phyloP scores from a whole-genome alignment of 2,888 invertebrate species.

The Agriotes lineatus region DNA sequence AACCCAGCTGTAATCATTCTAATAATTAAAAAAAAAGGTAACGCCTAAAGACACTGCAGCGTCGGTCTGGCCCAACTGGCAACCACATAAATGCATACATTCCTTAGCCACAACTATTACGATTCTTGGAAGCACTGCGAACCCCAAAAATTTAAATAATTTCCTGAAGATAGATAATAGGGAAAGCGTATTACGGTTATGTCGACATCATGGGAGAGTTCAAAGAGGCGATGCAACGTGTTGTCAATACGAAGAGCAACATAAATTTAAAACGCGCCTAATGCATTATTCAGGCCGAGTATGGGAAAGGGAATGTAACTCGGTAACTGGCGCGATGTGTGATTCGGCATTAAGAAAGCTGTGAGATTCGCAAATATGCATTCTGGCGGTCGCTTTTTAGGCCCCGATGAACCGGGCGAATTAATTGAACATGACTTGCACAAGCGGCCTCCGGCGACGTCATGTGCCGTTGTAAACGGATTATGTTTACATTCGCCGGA shows the following conservation, averaged over 20 bases:
- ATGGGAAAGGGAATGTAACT: constrained; percentile 4
- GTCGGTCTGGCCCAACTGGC: too few species aligned
- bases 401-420: neutral
- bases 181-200: neutral
- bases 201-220: neutral
- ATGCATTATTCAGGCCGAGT: constrained; percentile 9
- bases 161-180: neutral
- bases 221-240: neutral
- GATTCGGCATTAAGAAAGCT: constrained; percentile 17
- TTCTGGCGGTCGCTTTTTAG: neutral
- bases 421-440: neutral
- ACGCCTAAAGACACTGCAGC: too few species aligned
- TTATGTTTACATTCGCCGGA: constrained; percentile 27
- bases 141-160: too few species aligned
- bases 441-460: neutral
- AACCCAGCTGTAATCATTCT: too few species aligned
- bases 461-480: constrained; percentile 2
- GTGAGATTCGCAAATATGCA: constrained; percentile 8
- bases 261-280: constrained; percentile 3
- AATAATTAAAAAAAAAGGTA: too few species aligned
- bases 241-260: constrained; percentile 9
- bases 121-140: too few species aligned
- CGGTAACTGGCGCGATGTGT: neutral
- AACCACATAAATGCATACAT: too few species aligned
- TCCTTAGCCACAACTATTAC: too few species aligned